A percentile compares a stretch with the other conserved stretches of the same genome.
phyloP scores from a whole-genome alignment of 2,113 vertebrate species.

The Catharus minimus region DNA sequence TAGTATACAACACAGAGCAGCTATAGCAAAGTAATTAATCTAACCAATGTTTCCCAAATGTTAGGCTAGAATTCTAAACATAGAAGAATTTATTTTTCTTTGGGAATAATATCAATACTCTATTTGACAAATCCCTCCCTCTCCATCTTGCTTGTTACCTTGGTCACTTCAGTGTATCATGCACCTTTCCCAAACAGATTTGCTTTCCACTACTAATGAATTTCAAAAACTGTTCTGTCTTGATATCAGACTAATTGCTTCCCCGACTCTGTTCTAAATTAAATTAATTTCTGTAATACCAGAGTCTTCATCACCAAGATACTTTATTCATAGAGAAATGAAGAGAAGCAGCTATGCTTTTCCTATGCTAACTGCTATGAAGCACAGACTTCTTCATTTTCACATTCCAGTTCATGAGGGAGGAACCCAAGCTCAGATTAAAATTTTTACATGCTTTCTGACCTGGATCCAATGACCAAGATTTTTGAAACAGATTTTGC shows the following conservation, averaged over 20 bases:
- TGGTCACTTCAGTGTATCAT: neutral
- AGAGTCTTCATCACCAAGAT: neutral
- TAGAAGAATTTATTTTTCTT: neutral
- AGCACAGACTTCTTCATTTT: neutral
- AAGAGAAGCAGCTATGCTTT: neutral
- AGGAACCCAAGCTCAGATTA: neutral
- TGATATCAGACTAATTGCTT: neutral
- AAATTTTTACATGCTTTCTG: constrained; percentile 2
- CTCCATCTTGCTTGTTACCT: neutral
- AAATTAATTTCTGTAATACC: neutral
- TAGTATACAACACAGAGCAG: neutral
- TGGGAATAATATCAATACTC: neutral
- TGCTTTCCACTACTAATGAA: neutral
- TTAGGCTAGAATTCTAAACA: neutral
- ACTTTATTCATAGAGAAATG: neutral
- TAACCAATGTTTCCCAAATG: neutral
- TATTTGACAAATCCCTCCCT: neutral
- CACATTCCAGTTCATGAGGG: neutral
- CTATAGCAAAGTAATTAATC: neutral
- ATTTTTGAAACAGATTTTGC: neutral
- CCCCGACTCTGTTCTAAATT: constrained; percentile 6
- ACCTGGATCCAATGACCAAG: neutral
- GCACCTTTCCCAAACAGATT: neutral
- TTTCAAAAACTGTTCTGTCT: neutral
- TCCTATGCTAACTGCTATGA: neutral